Conservation (phyloP, 2,888 invertebrate genomes). For the Hyppa rectilinea region DNA sequence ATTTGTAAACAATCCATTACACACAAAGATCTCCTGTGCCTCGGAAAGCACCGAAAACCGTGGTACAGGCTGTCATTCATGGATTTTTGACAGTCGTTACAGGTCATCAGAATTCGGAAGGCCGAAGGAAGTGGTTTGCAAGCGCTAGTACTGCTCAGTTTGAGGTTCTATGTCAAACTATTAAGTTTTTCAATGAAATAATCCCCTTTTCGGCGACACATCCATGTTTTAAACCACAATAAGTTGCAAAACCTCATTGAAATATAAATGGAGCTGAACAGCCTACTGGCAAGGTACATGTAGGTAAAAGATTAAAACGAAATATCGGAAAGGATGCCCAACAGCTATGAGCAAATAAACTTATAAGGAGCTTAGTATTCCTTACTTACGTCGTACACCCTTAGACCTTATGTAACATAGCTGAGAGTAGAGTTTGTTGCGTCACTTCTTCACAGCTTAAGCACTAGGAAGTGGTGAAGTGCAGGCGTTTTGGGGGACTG, state of each 20-base stretch:
- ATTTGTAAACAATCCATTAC: no score
- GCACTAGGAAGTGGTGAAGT: not conserved
- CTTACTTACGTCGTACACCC: not conserved
- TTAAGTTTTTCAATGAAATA: not conserved
- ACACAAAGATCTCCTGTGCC: no score
- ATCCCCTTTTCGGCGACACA: not conserved
- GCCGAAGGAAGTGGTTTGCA: no score
- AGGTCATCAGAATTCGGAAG: no score
- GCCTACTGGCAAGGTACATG: conserved; percentile 42
- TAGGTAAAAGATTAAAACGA: conserved; percentile 39
- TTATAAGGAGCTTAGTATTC: not conserved
- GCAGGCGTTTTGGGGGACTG: not conserved
- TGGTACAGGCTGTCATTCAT: no score
- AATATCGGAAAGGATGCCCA: conserved; percentile 23
- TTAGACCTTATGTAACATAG: not conserved
- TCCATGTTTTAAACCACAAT: not conserved
- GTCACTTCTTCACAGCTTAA: no score
- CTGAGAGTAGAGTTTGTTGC: not conserved
- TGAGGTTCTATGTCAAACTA: not conserved
- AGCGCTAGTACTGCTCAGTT: not conserved
- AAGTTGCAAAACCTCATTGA: conserved; percentile 36
- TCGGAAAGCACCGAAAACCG: no score
- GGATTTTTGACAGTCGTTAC: no score
- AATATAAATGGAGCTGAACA: conserved; percentile 18
- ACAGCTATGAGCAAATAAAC: conserved; percentile 27